These are phyloP conservation scores for Sander vitreus DNA, from an alignment of 2,113 vertebrate species.

Conservation along the genomic window DNA sequence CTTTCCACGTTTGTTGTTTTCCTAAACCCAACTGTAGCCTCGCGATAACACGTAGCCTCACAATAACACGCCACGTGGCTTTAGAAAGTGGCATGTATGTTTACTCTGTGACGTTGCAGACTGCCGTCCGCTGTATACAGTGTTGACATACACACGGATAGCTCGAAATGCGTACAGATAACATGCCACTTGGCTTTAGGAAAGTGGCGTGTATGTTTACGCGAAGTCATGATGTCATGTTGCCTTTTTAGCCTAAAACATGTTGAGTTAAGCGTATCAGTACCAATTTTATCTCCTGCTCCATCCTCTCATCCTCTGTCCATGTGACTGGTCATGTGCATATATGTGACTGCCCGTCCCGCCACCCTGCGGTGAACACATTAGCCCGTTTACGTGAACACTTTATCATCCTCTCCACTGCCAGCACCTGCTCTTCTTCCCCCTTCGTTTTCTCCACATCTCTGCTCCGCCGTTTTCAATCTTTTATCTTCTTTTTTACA, in stretches of 20 bases:
- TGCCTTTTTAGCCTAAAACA: not conserved
- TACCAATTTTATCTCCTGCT: constrained; percentile 2
- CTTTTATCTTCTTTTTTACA: constrained; percentile 39
- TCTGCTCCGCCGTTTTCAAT: constrained; percentile 38
- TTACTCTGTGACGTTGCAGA: no score
- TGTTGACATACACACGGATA: no score
- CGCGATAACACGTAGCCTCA: no score
- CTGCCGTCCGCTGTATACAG: no score
- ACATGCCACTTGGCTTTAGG: no score
- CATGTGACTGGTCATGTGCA: constrained; percentile 56
- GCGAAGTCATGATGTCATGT: no score
- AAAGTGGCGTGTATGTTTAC: no score
- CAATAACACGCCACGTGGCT: no score
- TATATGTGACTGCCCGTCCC: constrained; percentile 34
- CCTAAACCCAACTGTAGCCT: no score
- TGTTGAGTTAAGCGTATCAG: constrained; percentile 1
- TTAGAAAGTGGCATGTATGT: no score
- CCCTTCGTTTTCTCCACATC: constrained; percentile 49
- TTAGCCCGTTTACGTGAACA: constrained; percentile 56
- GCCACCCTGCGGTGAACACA: constrained; percentile 37
- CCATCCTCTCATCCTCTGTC: constrained; percentile 35
- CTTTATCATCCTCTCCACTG: constrained; percentile 68
- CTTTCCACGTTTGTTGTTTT: no score
- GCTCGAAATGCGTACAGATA: no score
- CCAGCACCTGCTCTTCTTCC: constrained; percentile 46